Evolutionary conservation across 2,888 invertebrate species (phyloP).

Genomic region (Ormyrus labotus): DNA sequence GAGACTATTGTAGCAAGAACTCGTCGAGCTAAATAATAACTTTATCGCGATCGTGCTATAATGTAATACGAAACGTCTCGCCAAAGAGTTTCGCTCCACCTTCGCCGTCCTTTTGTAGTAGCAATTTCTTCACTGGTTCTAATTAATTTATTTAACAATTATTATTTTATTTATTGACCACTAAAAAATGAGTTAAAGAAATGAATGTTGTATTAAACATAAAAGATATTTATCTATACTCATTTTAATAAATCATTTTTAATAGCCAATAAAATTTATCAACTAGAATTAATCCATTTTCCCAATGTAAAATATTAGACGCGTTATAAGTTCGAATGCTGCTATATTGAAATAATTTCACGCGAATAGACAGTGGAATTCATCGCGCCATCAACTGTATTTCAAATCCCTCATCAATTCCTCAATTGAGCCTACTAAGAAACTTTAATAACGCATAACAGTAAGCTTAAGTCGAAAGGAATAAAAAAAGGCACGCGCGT

Average conservation of each 20-base stretch:
- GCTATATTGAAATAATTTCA: too few species aligned
- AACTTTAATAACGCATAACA: slow-evolving; percentile 35
- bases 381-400: slow-evolving; percentile 39
- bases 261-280: too few species aligned
- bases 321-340: too few species aligned
- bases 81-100: neutral
- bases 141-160: too few species aligned
- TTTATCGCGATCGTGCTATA: neutral
- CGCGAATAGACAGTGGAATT: too few species aligned
- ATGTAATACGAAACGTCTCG: neutral
- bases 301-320: too few species aligned
- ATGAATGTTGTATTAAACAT: too few species aligned
- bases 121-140: neutral
- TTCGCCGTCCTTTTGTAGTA: slow-evolving; percentile 62
- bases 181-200: too few species aligned
- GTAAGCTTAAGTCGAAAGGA: slow-evolving; percentile 10
- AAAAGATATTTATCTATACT: too few species aligned
- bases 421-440: slow-evolving; percentile 34
- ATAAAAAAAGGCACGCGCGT: slow-evolving; percentile 19
- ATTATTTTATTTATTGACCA: too few species aligned
- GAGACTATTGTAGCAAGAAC: neutral
- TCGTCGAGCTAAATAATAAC: neutral
- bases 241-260: too few species aligned
- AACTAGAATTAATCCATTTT: too few species aligned
- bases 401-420: slow-evolving; percentile 22